A percentile compares a stretch with the other conserved stretches of the same genome.
These are phyloP conservation scores for Fistularia commersonii DNA, from an alignment of 2,797 vertebrate genomes.

Conservation along the genomic window DNA sequence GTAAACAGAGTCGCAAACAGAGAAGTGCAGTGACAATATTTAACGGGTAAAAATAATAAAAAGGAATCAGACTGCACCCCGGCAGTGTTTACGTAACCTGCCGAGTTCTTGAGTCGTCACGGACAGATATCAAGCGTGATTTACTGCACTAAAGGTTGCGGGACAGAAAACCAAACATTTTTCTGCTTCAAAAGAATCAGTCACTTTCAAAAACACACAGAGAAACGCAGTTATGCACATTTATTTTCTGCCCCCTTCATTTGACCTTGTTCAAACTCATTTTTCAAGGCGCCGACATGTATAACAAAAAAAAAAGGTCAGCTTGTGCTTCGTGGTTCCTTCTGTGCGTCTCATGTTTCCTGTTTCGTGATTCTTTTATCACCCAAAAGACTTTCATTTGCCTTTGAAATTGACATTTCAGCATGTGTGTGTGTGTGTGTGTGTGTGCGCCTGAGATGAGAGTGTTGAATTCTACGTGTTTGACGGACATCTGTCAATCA, in stretches of 20 bases:
- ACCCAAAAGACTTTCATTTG: too few relatives aligned
- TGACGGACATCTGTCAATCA: constrained; percentile 13
- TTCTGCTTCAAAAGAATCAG: constrained; percentile 50
- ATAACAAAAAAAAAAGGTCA: too few relatives aligned
- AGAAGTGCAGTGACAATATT: constrained; percentile 6
- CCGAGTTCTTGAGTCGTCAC: constrained; percentile 48
- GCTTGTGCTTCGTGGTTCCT: too few relatives aligned
- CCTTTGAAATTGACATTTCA: too few relatives aligned
- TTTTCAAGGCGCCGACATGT: constrained; percentile 38
- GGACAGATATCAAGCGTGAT: constrained; percentile 48
- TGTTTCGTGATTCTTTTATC: too few relatives aligned
- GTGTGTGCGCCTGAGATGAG: neutral
- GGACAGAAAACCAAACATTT: constrained; percentile 59
- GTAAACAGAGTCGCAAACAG: neutral
- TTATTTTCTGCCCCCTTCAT: constrained; percentile 49
- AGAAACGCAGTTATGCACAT: constrained; percentile 11
- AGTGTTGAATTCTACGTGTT: neutral
- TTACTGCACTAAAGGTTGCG: constrained; percentile 55
- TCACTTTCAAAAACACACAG: constrained; percentile 51
- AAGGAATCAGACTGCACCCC: constrained; percentile 7
- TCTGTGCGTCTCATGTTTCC: too few relatives aligned
- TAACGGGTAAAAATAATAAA: constrained; percentile 4
- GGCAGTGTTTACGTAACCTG: constrained; percentile 12
- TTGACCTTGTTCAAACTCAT: constrained; percentile 48
- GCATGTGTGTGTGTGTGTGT: neutral